These are phyloP conservation scores for Aurelia aurita DNA, from an alignment of 30 jellyfish, hydroid and myxozoan genomes.

Conservation along the genomic window DNA sequence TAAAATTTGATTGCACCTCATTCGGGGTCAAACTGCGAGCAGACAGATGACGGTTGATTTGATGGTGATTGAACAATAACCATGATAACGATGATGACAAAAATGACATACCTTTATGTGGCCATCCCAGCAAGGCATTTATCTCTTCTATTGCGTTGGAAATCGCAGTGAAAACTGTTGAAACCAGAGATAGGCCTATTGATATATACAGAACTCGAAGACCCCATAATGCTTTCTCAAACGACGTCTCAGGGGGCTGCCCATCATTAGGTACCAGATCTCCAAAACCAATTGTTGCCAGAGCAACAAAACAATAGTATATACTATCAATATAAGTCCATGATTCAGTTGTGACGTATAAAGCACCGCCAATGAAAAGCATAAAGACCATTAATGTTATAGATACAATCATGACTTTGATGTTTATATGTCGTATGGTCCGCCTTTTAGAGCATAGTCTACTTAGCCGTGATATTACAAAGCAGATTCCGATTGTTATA, in stretches of 20 bases:
- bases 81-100: no score
- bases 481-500: conserved; percentile 89
- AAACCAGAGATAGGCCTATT: conserved; percentile 91
- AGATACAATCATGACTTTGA: conserved; percentile 93
- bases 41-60: no score
- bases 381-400: conserved; percentile 83
- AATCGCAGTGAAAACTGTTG: conserved; percentile 97
- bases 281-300: conserved; percentile 99
- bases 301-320: conserved; percentile 95
- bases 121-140: conserved; percentile 77
- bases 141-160: conserved; percentile 98
- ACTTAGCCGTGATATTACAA: conserved; percentile 75
- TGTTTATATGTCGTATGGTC: conserved; percentile 81
- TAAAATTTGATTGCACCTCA: no score
- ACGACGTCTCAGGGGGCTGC: conserved; percentile 90
- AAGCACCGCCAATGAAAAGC: conserved; percentile 93
- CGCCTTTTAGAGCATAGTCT: conserved; percentile 70
- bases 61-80: no score
- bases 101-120: conserved; percentile 55
- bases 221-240: conserved; percentile 96
- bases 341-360: conserved; percentile 89
- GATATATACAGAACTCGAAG: conserved; percentile 88
- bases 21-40: no score
- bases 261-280: conserved; percentile 99
- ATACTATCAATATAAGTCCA: conserved; percentile 97